These are phyloP conservation scores for Zonitis immaculata DNA, from an alignment of 2,888 invertebrate genomes.

Conservation along the genomic window DNA sequence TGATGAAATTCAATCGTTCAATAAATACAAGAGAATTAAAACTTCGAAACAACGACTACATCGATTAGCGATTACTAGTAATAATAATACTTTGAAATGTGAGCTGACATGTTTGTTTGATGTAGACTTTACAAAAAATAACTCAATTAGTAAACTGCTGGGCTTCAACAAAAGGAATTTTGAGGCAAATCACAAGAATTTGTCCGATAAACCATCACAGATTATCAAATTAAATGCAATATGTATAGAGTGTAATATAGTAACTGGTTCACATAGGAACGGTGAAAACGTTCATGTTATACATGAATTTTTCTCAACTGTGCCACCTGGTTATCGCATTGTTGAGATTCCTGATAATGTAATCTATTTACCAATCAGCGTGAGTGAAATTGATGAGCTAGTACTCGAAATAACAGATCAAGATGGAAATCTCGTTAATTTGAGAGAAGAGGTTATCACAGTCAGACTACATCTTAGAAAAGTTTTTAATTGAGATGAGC, in stretches of 20 bases:
- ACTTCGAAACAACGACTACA: not conserved
- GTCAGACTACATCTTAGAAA: constrained; percentile 9
- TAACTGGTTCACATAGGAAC: constrained; percentile 26
- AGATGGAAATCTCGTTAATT: constrained; percentile 35
- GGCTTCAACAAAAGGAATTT: not conserved
- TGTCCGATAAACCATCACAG: constrained; percentile 21
- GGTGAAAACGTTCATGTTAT: too few relatives aligned
- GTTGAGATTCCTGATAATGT: constrained; percentile 36
- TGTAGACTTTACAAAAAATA: constrained; percentile 18
- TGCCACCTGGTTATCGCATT: constrained; percentile 37
- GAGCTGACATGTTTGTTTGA: not conserved
- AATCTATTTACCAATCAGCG: constrained; percentile 38
- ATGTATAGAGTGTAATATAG: constrained; percentile 12
- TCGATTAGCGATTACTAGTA: not conserved
- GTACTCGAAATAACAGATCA: constrained; percentile 29
- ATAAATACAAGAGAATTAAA: not conserved
- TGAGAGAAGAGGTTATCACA: constrained; percentile 34
- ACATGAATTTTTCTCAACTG: too few relatives aligned
- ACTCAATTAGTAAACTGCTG: constrained; percentile 47
- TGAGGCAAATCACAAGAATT: constrained; percentile 4
- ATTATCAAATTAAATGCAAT: constrained; percentile 22
- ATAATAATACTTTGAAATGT: not conserved
- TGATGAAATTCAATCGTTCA: not conserved
- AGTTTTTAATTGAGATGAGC: too few relatives aligned
- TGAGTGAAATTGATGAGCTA: constrained; percentile 25